Evolutionary conservation across 2,888 invertebrate species (phyloP), one percentile per base, ranked within the genome.

Genomic region (Boloria selene): DNA sequence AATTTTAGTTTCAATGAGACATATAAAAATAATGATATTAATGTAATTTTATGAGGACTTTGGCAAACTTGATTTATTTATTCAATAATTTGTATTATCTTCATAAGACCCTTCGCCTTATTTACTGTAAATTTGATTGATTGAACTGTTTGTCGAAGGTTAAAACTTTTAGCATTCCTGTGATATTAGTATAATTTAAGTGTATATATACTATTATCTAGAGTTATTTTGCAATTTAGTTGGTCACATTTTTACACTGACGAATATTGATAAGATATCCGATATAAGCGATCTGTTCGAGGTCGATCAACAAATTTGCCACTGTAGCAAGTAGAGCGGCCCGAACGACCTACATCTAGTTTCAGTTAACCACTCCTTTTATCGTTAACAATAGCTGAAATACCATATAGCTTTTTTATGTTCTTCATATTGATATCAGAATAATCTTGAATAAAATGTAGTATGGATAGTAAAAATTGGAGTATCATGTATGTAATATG

Each of bases 241-340:
- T 81, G 79, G 75, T 74, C 73, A 77, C 72, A 74, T 78, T 81
- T 79, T 77, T 71, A 73, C 73, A 74, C 70, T 60, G 67, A 70
- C 70, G 56, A 70, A 67, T 68, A 63, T 67, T 75, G 90, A 91
- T 90, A 90, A 90, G 88, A 87, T 86, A 90, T 86, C 85, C 83
- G 78, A 83, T 79, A 79, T 80, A 80, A 81, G 77, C 79, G 83
- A 81, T 82, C 80, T 74, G 79, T 78, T 76, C 90, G 89, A 90
- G 91, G 91, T 88, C 90, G 85, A 83, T 85, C 82, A 84, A 87
- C 88, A 87, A 77, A 88, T 89, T 90, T 84, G 87, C 90, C 82
- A 87, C 84, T 81, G 86, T 82, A 79, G 84, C 85, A 90, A 90
- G 88, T 88, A 83, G 90, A 89, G 87, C 90, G 84, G 82, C 81